phyloP scores from a whole-genome alignment of 2,113 vertebrate genomes.

The Columba livia region DNA sequence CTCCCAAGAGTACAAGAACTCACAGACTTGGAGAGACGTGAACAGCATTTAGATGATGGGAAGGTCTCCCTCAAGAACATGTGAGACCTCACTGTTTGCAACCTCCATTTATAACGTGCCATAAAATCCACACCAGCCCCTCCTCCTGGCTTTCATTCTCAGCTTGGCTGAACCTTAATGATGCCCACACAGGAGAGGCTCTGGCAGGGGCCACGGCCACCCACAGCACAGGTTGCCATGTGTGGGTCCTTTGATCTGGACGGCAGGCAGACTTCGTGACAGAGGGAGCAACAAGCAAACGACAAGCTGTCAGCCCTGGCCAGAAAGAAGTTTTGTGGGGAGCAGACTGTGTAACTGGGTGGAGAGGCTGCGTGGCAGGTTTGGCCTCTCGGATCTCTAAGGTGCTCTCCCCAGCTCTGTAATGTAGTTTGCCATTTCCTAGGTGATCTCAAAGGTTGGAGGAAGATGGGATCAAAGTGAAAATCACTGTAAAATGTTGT shows the following conservation, averaged over 20 bases:
- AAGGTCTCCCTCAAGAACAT: not conserved
- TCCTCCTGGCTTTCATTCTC: not conserved
- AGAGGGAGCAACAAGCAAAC: not conserved
- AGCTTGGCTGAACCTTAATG: not conserved
- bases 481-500: not conserved
- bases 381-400: not conserved
- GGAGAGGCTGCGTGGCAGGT: not conserved
- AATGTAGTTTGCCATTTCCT: not conserved
- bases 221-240: not conserved
- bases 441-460: not conserved
- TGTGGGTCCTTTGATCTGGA: constrained; percentile 3
- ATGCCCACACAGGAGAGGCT: not conserved
- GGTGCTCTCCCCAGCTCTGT: not conserved
- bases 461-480: not conserved
- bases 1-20: not conserved
- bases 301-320: not conserved
- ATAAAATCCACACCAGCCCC: not conserved
- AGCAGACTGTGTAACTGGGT: accelerated
- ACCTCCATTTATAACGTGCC: not conserved
- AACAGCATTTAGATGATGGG: not conserved
- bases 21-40: not conserved
- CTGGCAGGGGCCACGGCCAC: not conserved
- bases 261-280: not conserved
- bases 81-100: not conserved
- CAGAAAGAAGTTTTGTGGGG: not conserved